A percentile compares a stretch with the other conserved stretches of the same genome.
Evolutionary conservation across 2,888 invertebrate genomes (phyloP).

Genomic region (Hemistola chrysoprasaria): DNA sequence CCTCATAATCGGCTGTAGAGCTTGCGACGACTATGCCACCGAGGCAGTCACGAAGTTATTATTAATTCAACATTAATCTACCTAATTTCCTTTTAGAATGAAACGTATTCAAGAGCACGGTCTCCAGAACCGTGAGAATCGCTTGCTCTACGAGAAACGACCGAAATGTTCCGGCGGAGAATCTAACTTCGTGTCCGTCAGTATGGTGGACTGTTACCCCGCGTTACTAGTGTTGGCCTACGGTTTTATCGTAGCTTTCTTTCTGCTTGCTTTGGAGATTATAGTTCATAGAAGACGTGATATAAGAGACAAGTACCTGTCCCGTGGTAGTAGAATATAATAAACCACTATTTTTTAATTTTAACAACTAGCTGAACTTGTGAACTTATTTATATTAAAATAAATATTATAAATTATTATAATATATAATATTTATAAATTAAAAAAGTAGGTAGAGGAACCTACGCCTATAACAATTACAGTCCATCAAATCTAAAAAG

Average conservation of each 20-base stretch:
- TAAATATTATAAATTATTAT: no score
- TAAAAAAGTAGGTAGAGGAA: no score
- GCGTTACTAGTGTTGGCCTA: slow-evolving; percentile 62
- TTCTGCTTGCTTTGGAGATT: slow-evolving; percentile 49
- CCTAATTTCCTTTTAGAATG: slow-evolving; percentile 40
- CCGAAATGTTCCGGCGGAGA: slow-evolving; percentile 84
- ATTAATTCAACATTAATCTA: background rate
- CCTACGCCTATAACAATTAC: no score
- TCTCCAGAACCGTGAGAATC: slow-evolving; percentile 82
- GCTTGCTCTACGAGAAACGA: slow-evolving; percentile 83
- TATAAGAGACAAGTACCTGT: slow-evolving; percentile 33
- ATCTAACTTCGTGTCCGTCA: slow-evolving; percentile 85
- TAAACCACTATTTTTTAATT: no score
- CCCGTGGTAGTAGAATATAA: background rate
- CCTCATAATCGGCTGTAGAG: no score
- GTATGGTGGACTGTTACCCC: slow-evolving; percentile 83
- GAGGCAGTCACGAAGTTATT: no score
- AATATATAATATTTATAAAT: no score
- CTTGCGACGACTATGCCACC: no score
- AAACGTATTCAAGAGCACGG: slow-evolving; percentile 76
- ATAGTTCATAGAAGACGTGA: slow-evolving; percentile 38
- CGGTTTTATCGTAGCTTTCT: slow-evolving; percentile 49
- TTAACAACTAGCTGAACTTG: no score
- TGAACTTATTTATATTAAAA: no score
- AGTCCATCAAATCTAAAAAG: no score